Evolutionary conservation across 2,797 vertebrate species (phyloP).

Genomic region (Mormyrops boulengeri): DNA sequence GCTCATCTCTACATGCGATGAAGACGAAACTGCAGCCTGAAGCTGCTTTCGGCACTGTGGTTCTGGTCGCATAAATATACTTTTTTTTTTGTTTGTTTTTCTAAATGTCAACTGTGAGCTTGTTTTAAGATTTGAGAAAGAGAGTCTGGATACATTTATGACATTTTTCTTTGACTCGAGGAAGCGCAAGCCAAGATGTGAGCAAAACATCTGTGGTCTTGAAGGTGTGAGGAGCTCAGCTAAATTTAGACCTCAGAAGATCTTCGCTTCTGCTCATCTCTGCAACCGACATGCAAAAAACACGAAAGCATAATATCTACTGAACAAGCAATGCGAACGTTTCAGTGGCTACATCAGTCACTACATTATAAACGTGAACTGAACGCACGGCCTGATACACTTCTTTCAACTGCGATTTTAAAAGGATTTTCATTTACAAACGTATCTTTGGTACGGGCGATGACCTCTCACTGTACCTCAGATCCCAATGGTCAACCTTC

Average conservation of each 20-base stretch:
- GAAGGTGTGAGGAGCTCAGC: constrained; percentile 7
- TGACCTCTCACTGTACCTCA: constrained; percentile 29
- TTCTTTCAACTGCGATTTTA: neutral
- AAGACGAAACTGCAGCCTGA: neutral
- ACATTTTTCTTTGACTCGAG: neutral
- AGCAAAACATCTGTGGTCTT: neutral
- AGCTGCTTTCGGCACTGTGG: neutral
- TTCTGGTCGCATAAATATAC: neutral
- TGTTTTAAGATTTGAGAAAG: neutral
- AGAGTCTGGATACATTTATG: neutral
- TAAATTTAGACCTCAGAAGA: constrained; percentile 9
- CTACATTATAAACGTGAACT: neutral
- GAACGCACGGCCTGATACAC: neutral
- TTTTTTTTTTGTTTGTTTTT: neutral
- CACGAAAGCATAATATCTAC: neutral
- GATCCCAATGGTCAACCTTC: constrained; percentile 32
- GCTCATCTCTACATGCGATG: neutral
- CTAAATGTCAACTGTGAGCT: neutral
- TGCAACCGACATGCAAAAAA: neutral
- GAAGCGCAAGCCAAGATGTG: neutral
- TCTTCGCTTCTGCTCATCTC: neutral
- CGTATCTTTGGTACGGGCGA: neutral
- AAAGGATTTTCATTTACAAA: constrained; percentile 11
- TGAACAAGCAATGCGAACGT: neutral
- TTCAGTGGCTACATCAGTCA: neutral